These are phyloP conservation scores for Acanthosepion lycidas DNA, from an alignment of 2,888 invertebrate genomes.

Conservation along the genomic window DNA sequence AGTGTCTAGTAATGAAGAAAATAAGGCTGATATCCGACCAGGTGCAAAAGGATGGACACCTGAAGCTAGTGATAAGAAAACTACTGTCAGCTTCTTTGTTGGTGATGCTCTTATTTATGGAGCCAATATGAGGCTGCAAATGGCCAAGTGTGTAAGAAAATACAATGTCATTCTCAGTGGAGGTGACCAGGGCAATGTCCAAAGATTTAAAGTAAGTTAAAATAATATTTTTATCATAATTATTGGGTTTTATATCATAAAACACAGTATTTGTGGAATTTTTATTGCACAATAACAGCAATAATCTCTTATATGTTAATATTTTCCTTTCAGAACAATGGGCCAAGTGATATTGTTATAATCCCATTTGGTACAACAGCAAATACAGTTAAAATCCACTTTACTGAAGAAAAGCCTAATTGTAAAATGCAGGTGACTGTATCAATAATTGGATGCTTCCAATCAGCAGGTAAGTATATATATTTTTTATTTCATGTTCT, in stretches of 20 bases:
- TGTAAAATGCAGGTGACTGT: not conserved
- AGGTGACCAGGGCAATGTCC: not conserved
- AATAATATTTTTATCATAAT: not conserved
- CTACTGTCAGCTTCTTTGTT: not conserved
- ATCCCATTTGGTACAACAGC: constrained; percentile 37
- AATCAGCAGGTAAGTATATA: constrained; percentile 36
- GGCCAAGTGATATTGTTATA: not conserved
- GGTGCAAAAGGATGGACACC: constrained; percentile 38
- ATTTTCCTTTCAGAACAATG: not conserved
- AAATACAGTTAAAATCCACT: constrained; percentile 35
- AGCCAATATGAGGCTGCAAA: not conserved
- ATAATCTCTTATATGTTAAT: not conserved
- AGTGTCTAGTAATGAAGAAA: constrained; percentile 40
- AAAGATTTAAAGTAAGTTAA: not conserved
- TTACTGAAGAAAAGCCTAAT: not conserved
- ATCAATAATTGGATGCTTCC: constrained; percentile 14
- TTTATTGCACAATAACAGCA: too few species aligned
- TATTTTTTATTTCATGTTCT: not conserved
- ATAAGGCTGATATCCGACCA: constrained; percentile 34
- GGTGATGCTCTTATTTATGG: constrained; percentile 23
- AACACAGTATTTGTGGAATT: too few species aligned
- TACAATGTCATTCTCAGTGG: constrained; percentile 21
- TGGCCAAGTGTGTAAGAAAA: not conserved
- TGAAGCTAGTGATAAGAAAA: not conserved
- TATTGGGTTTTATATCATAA: too few species aligned